Conservation (phyloP, 2,113 vertebrate genomes). For the Labeo rohita region DNA sequence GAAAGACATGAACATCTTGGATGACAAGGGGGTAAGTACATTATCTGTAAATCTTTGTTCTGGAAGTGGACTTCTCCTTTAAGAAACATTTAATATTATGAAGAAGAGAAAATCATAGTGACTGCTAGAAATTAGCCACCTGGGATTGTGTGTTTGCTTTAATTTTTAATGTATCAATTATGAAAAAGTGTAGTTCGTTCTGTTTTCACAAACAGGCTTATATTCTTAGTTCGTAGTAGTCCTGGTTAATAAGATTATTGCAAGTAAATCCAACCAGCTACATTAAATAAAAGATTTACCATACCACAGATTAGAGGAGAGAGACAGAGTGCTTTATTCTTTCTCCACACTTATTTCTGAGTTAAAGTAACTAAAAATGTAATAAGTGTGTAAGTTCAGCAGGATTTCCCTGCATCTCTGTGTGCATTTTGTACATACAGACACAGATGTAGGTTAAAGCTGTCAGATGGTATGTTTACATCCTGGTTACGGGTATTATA, state of each 20-base stretch:
- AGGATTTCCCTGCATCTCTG: background rate
- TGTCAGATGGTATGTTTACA: background rate
- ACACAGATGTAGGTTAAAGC: background rate
- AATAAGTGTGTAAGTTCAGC: background rate
- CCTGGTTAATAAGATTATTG: background rate
- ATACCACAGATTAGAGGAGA: background rate
- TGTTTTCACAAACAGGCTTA: background rate
- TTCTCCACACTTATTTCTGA: background rate
- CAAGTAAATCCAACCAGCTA: slow-evolving; percentile 9
- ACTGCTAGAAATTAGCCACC: background rate
- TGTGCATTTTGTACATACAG: background rate
- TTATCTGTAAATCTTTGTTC: no score
- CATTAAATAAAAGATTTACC: slow-evolving; percentile 11
- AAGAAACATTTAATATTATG: no score
- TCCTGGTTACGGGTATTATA: background rate
- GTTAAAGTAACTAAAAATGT: background rate
- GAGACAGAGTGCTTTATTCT: background rate
- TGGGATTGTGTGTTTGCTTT: background rate
- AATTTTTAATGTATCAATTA: background rate
- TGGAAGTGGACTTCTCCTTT: no score
- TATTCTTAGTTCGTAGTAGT: background rate
- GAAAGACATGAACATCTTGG: no score
- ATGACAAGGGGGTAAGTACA: no score
- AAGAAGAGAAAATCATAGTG: no score
- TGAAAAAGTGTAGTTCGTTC: background rate